Evolutionary conservation across 92 coral and sea anemone species (phyloP), one percentile per base, ranked within the genome.

Genomic region (Palythoa grandiflora): DNA sequence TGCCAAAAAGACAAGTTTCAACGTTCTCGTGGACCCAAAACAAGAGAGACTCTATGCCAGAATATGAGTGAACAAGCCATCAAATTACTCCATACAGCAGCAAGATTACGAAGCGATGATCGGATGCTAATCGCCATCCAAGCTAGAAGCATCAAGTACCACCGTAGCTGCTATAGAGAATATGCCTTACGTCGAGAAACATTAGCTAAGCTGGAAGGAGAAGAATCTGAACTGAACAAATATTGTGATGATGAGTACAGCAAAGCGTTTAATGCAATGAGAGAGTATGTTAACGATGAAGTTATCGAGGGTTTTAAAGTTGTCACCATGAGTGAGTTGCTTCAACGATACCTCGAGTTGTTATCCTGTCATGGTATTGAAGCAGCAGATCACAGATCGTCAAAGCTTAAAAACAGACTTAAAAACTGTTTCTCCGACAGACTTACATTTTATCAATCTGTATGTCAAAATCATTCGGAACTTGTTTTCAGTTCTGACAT

Each of bases 71-170:
- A 59, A 19, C 16, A 59, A 13, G 19, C n/a, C 14, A 59, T 17
- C 17, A 14, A 17, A 3, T 13, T 1, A 59, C 66, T 59, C 66
- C 17, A 13, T 3, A 59, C 3, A 59, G 66, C 89, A 77, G 89
- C 89, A 2, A 21, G 28, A 39, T 77, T 77, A 37, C 35, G 84
- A 63, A 38, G 57, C 21, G 83, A 74, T 53, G 52, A 14, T 14
- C 55, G 51, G 14, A 50, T 75, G 14, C 68, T 86, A 15, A 61
- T 90, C 60, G 79, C 86, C 10, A 90, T 90, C 20, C 16, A 83
- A 39, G 88, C 78, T 2, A 84, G 68, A 80, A 84, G 83, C 79
- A 87, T 91, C 36, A 91, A 91, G 51, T 83, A 91, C 40, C 93
- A 87, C 72, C 20, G 75, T n/a, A 77, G 89, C 9, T 89, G 92